Evolutionary conservation across 2,113 vertebrate species (phyloP), one percentile per base, ranked within the genome.

Genomic region (Hyla sarda): DNA sequence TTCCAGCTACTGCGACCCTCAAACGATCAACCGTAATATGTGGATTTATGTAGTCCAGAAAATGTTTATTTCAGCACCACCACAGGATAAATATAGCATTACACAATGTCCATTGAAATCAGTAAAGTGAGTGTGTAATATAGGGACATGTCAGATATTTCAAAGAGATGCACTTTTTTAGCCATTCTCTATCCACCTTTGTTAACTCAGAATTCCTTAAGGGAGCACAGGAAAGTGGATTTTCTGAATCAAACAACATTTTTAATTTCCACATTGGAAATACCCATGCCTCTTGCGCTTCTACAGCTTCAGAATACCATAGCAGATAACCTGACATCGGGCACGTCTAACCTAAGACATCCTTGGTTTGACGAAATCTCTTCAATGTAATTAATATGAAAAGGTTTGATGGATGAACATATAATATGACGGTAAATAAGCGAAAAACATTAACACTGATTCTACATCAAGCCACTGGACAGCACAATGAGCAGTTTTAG

Each of bases 401-500:
- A 34, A 69, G 65, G 65, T 69, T 2, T 69, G 65, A 69, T 37
- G 28, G 32, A 34, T 69, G 30, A 19, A 34, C 8, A 34, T 19
- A 69, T 69, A 34, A 69, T 69, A 69, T 37, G 65, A 34, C 30
- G 16, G 65, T 69, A 69, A 69, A 69, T 69, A 69, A 69, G 65
- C 30, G 32, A 69, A 69, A 69, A 30, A 69, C 65, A 69, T 34
- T 69, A 69, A 5, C 14, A 17, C 5, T 17, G 73, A 17, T 76
- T 76, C 45, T 76, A 80, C 6, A 41, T 60, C 32, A 52, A 58
- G 34, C 56, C 30, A 34, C 21, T 23, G 65, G 77, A 69, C 65
- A 71, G 76, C 77, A 52, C 71, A 48, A 41, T 58, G 77, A 56
- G 62, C 58, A 69, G 60, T 71, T 78, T 76, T 72, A 58, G 32